These are phyloP conservation scores for Nixonia krombeini DNA, from an alignment of 1,140 invertebrate species.

Conservation along the genomic window DNA sequence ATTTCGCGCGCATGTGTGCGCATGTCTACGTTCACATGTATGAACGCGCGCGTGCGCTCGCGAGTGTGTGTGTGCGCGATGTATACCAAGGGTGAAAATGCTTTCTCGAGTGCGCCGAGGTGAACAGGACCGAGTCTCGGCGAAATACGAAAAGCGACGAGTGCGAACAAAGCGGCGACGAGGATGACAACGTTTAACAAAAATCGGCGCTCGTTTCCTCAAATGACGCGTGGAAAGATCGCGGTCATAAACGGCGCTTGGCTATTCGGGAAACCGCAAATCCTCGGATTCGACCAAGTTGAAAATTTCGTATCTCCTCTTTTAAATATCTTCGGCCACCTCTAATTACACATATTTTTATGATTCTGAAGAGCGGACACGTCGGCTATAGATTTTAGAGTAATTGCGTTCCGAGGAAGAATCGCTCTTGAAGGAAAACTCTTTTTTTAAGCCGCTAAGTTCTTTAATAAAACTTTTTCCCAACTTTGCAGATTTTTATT, in stretches of 20 bases:
- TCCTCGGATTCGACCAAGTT: no score
- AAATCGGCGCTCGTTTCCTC: no score
- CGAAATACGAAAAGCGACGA: conserved; percentile 36
- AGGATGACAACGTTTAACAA: no score
- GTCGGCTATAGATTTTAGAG: conserved; percentile 12
- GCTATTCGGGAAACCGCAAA: no score
- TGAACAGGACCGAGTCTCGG: conserved; percentile 11
- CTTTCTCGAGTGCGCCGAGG: conserved; percentile 52
- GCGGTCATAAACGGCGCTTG: no score
- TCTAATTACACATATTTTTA: conserved; percentile 37
- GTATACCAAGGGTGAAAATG: conserved; percentile 62
- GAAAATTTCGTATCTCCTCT: no score
- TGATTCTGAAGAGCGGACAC: conserved; percentile 20
- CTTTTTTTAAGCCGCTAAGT: conserved; percentile 32
- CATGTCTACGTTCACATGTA: no score
- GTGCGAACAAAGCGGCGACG: no score
- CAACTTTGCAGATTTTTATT: conserved; percentile 44
- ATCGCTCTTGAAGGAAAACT: conserved; percentile 29
- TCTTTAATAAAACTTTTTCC: conserved; percentile 52
- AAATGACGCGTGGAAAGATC: no score
- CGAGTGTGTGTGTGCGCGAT: no score
- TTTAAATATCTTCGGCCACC: conserved; percentile 6
- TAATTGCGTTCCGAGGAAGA: conserved; percentile 30
- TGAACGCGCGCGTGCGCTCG: no score
- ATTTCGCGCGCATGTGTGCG: conserved; percentile 27